Evolutionary conservation across 2,113 vertebrate species (phyloP).

Genomic region (Mirza zaza): DNA sequence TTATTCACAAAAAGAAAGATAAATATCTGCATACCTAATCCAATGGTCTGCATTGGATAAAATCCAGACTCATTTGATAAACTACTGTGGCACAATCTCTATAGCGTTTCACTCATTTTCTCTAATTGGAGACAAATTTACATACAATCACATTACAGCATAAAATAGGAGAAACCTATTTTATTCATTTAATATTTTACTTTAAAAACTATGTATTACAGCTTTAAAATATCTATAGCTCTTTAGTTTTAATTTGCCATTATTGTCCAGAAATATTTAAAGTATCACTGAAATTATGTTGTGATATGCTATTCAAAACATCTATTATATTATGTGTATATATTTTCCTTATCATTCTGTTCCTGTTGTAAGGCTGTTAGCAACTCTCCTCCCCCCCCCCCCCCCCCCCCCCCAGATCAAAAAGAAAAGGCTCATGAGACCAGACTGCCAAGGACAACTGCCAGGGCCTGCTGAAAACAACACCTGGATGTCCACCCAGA

Average conservation of each 20-base stretch:
- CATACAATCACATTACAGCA: slow-evolving; percentile 67
- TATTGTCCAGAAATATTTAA: slow-evolving; percentile 38
- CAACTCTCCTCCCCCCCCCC: rapidly evolving
- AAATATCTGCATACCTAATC: slow-evolving; percentile 76
- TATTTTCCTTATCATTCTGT: slow-evolving; percentile 19
- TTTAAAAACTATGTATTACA: slow-evolving; percentile 32
- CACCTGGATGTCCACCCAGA: too few species aligned
- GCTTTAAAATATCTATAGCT: background rate
- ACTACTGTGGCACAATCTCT: slow-evolving; percentile 60
- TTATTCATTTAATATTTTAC: slow-evolving; percentile 53
- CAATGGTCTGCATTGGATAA: slow-evolving; percentile 62
- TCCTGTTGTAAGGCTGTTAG: background rate
- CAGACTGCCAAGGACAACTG: too few species aligned
- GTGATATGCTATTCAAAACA: slow-evolving; percentile 41
- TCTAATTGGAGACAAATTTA: slow-evolving; percentile 80
- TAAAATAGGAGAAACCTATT: slow-evolving; percentile 58
- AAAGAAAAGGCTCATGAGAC: too few species aligned
- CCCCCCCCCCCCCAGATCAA: too few species aligned
- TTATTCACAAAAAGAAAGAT: slow-evolving; percentile 77
- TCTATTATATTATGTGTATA: slow-evolving; percentile 36
- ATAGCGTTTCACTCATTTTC: slow-evolving; percentile 74
- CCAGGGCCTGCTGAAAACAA: too few species aligned
- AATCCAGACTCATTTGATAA: slow-evolving; percentile 67
- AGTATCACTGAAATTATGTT: slow-evolving; percentile 62
- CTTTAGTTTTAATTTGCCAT: slow-evolving; percentile 11